Conservation (phyloP, 2,113 vertebrate species). For the Enhydra lutris region DNA sequence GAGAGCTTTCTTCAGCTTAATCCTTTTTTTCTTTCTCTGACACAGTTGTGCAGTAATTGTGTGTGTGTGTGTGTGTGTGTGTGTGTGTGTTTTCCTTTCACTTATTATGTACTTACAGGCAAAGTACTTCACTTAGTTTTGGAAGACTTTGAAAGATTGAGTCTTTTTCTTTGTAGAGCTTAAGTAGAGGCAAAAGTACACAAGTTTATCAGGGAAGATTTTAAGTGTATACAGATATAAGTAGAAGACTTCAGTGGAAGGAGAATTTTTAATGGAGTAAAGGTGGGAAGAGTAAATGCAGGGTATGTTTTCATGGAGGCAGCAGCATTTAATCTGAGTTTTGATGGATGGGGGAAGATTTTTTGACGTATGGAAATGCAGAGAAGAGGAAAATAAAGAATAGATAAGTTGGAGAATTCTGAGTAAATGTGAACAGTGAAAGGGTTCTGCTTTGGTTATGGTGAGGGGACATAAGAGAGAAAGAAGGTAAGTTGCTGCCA, state of each 20-base stretch:
- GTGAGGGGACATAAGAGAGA: not conserved
- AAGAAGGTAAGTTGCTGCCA: not conserved
- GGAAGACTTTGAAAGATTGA: not conserved
- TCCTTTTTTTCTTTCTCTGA: not conserved
- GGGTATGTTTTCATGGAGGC: not conserved
- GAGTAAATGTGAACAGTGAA: not conserved
- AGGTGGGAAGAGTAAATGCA: not conserved
- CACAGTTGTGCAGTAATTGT: not conserved
- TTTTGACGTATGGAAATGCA: not conserved
- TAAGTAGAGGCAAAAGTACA: not conserved
- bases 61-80: not conserved
- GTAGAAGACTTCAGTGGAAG: not conserved
- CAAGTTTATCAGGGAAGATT: not conserved
- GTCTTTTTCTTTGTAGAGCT: conserved; percentile 22
- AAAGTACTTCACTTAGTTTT: not conserved
- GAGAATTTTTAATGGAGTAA: not conserved
- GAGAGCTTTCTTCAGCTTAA: not conserved
- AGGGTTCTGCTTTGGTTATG: not conserved
- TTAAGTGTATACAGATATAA: not conserved
- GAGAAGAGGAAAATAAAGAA: not conserved
- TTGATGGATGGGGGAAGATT: not conserved
- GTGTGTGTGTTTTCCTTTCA: not conserved
- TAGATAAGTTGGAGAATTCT: not conserved
- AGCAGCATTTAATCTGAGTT: not conserved
- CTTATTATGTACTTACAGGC: not conserved